A percentile compares a stretch with the other conserved stretches of the same genome.
phyloP scores from a whole-genome alignment of 1,140 invertebrate species.

The Belonocnema kinseyi region DNA sequence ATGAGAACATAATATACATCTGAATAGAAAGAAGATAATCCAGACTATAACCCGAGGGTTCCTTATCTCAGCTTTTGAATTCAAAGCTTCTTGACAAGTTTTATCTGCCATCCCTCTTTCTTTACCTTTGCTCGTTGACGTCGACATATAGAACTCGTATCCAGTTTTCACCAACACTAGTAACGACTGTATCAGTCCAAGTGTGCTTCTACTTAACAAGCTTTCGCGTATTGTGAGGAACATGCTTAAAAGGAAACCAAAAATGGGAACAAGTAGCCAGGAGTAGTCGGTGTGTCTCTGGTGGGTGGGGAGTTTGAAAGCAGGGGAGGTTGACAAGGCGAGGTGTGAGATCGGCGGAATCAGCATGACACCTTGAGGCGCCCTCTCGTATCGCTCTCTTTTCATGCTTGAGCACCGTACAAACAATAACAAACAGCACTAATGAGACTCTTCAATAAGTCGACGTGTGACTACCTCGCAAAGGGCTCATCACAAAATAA shows the following conservation, averaged over 20 bases:
- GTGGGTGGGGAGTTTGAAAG: slow-evolving; percentile 44
- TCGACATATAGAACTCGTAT: slow-evolving; percentile 46
- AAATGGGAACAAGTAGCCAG: slow-evolving; percentile 72
- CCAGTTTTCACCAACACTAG: slow-evolving; percentile 41
- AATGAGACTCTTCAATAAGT: slow-evolving; percentile 74
- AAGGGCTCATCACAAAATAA: slow-evolving; percentile 14
- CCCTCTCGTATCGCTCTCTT: slow-evolving; percentile 69
- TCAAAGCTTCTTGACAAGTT: background rate
- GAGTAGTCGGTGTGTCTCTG: slow-evolving; percentile 49
- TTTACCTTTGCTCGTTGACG: slow-evolving; percentile 35
- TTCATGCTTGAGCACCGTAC: slow-evolving; percentile 58
- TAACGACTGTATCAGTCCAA: slow-evolving; percentile 62
- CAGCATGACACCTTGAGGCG: slow-evolving; percentile 73
- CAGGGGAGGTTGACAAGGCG: slow-evolving; percentile 60
- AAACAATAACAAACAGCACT: slow-evolving; percentile 75
- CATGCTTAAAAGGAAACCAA: slow-evolving; percentile 76
- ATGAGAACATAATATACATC: no score
- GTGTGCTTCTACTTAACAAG: slow-evolving; percentile 74
- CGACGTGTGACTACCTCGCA: slow-evolving; percentile 24
- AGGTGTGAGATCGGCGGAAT: slow-evolving; percentile 73
- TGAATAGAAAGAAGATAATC: background rate
- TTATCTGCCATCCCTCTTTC: slow-evolving; percentile 33
- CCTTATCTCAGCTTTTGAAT: background rate
- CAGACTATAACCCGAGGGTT: background rate
- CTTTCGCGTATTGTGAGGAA: slow-evolving; percentile 72